Evolutionary conservation across 2,797 vertebrate genomes (phyloP).

Genomic region (Antrozous pallidus): DNA sequence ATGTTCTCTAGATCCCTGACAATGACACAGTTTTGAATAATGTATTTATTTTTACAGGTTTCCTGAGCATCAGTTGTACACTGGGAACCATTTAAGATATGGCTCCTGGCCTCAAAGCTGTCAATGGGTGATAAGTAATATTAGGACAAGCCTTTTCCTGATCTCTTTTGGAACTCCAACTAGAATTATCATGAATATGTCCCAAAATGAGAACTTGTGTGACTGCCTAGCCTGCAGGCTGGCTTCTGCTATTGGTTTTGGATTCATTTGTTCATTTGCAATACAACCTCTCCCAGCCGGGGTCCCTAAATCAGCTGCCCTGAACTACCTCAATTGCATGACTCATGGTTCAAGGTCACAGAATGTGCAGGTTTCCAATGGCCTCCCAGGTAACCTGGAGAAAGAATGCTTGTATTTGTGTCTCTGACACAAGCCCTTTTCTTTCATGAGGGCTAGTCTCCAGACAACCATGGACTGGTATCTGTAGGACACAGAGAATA

Average conservation of each 20-base stretch:
- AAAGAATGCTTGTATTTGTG: not conserved
- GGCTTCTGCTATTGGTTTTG: not conserved
- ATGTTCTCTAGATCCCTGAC: not conserved
- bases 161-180: not conserved
- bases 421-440: not conserved
- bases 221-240: not conserved
- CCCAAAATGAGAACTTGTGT: not conserved
- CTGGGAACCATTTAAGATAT: not conserved
- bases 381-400: not conserved
- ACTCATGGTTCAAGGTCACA: not conserved
- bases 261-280: not conserved
- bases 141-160: not conserved
- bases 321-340: not conserved
- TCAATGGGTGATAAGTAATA: not conserved
- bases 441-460: not conserved
- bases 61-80: not conserved
- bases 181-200: not conserved
- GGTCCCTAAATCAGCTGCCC: not conserved
- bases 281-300: not conserved
- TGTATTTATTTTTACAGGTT: slow-evolving; percentile 7
- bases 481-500: not conserved
- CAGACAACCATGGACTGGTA: not conserved
- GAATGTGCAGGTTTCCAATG: not conserved
- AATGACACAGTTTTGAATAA: not conserved
- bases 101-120: not conserved